phyloP scores from a whole-genome alignment of 1,140 invertebrate species.

The Anastrepha obliqua region DNA sequence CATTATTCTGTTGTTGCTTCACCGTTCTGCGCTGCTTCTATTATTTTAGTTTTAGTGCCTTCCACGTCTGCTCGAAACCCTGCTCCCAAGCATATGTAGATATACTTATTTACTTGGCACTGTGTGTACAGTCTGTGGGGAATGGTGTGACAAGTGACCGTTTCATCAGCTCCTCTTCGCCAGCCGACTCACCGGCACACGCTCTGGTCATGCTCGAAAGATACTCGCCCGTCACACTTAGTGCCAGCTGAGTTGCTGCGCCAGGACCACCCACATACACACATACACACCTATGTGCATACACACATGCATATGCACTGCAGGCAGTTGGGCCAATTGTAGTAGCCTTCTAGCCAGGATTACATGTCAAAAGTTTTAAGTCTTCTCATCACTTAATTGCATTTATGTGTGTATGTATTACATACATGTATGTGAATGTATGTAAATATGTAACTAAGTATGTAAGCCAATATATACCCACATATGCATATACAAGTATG shows the following conservation, averaged over 20 bases:
- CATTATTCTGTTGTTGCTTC: background rate
- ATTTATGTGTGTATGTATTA: slow-evolving; percentile 30
- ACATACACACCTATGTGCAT: background rate
- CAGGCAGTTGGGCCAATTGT: slow-evolving; percentile 13
- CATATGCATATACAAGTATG: background rate
- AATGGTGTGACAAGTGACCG: slow-evolving; percentile 49
- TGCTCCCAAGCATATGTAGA: background rate
- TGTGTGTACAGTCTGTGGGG: slow-evolving; percentile 14
- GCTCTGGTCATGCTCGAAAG: background rate
- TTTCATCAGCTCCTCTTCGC: slow-evolving; percentile 32
- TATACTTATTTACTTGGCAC: background rate
- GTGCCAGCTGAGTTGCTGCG: background rate
- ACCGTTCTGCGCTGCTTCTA: background rate
- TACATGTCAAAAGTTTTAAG: slow-evolving; percentile 56
- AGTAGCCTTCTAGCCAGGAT: slow-evolving; percentile 49
- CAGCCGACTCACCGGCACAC: background rate
- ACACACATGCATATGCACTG: background rate
- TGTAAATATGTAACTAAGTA: background rate
- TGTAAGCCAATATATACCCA: background rate
- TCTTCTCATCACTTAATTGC: slow-evolving; percentile 55
- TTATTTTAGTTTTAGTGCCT: background rate
- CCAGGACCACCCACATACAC: slow-evolving; percentile 28
- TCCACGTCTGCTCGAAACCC: background rate
- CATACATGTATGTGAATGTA: background rate
- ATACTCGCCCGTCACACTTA: background rate